phyloP scores from a whole-genome alignment of 1,140 invertebrate species.

The Scaptomyza graminum region DNA sequence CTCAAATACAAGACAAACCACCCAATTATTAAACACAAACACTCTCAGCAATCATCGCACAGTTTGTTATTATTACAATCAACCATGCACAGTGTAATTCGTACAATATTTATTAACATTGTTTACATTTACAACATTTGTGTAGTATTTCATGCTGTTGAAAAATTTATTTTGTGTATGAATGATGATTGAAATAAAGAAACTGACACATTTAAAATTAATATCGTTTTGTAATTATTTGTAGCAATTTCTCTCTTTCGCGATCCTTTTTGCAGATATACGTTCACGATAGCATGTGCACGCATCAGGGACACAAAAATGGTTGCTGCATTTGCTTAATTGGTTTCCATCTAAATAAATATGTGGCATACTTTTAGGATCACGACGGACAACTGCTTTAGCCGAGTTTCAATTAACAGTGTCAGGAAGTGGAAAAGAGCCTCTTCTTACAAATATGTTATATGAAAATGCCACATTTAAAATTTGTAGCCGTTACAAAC shows the following conservation, averaged over 20 bases:
- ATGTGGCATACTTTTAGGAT: too few relatives aligned
- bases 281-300: too few relatives aligned
- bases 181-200: constrained; percentile 76
- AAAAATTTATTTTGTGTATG: constrained; percentile 66
- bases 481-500: constrained; percentile 24
- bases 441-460: not conserved
- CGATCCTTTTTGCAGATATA: too few relatives aligned
- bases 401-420: too few relatives aligned
- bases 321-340: too few relatives aligned
- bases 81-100: constrained; percentile 57
- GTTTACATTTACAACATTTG: constrained; percentile 67
- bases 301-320: too few relatives aligned
- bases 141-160: constrained; percentile 73
- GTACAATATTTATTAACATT: constrained; percentile 79
- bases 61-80: constrained; percentile 31
- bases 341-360: too few relatives aligned
- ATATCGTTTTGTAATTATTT: constrained; percentile 8
- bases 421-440: too few relatives aligned
- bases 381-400: too few relatives aligned
- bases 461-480: constrained; percentile 75
- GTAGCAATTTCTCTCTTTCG: too few relatives aligned
- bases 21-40: constrained; percentile 6
- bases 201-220: constrained; percentile 68
- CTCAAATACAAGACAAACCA: constrained; percentile 35
- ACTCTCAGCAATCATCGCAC: constrained; percentile 23